Evolutionary conservation across 1,140 invertebrate genomes (phyloP).

Genomic region (Sitodiplosis mosellana): DNA sequence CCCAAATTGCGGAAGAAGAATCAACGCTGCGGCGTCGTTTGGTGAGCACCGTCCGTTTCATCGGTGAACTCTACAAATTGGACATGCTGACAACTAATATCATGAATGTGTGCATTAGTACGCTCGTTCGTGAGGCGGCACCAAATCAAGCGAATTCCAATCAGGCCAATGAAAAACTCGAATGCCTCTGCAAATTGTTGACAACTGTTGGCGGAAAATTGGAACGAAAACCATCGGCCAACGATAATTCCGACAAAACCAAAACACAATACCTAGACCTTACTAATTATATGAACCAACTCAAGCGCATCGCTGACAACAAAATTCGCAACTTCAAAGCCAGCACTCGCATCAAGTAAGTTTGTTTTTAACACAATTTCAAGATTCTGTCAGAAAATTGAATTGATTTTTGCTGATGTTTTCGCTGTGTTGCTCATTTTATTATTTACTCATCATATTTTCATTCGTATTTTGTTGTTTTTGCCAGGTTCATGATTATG

Average conservation of each 20-base stretch:
- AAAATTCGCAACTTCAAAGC: slow-evolving; percentile 19
- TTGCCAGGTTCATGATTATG: slow-evolving; percentile 81
- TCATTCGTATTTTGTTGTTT: background rate
- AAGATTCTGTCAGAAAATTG: no score
- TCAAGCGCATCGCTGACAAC: background rate
- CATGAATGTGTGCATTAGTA: slow-evolving; percentile 70
- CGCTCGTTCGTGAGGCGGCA: slow-evolving; percentile 37
- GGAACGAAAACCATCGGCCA: background rate
- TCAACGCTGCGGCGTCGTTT: slow-evolving; percentile 57
- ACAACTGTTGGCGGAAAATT: slow-evolving; percentile 54
- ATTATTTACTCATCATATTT: background rate
- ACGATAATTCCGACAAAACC: slow-evolving; percentile 9
- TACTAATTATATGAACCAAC: background rate
- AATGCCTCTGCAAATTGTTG: slow-evolving; percentile 81
- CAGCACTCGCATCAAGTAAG: slow-evolving; percentile 48
- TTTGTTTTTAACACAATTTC: slow-evolving; percentile 32
- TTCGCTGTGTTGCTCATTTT: slow-evolving; percentile 43
- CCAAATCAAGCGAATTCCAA: no score
- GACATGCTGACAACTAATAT: slow-evolving; percentile 78
- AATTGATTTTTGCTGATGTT: slow-evolving; percentile 22
- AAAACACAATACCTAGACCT: background rate
- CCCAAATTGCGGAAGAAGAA: slow-evolving; percentile 45
- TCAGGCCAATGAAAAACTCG: slow-evolving; percentile 74
- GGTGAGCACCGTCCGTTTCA: slow-evolving; percentile 70
- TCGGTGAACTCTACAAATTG: slow-evolving; percentile 77